Evolutionary conservation across 2,888 invertebrate genomes (phyloP).

Genomic region (Tachina grossa): DNA sequence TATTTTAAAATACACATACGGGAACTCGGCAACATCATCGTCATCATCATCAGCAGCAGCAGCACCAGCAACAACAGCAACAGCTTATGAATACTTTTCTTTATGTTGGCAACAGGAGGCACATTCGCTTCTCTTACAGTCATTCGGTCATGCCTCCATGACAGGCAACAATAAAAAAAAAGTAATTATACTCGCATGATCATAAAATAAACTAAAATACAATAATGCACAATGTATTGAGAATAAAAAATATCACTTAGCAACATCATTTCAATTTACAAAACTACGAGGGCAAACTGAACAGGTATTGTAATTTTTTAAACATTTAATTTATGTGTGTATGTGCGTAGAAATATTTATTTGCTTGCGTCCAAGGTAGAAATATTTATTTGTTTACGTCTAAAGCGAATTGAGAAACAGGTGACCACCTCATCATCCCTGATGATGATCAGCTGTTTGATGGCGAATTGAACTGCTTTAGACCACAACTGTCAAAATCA

Average conservation of each 20-base stretch:
- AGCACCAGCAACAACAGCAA: constrained; percentile 23
- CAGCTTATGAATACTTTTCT: constrained; percentile 43
- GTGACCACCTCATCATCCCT: too few relatives aligned
- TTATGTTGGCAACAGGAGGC: constrained; percentile 55
- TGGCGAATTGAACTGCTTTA: too few relatives aligned
- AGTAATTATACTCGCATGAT: constrained; percentile 59
- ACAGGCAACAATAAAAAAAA: constrained; percentile 33
- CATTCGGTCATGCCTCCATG: constrained; percentile 39
- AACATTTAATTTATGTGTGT: too few relatives aligned
- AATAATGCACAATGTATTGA: constrained; percentile 30
- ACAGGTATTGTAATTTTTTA: background rate
- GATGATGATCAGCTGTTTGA: too few relatives aligned
- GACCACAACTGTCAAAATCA: too few relatives aligned
- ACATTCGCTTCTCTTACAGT: constrained; percentile 36
- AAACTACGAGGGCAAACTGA: constrained; percentile 1
- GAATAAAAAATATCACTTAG: constrained; percentile 54
- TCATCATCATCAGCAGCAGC: constrained; percentile 1
- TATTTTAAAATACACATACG: constrained; percentile 16
- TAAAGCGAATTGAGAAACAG: background rate
- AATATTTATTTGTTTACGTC: background rate
- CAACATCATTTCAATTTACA: constrained; percentile 49
- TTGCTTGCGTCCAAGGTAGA: background rate
- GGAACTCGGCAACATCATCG: constrained; percentile 18
- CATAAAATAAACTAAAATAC: constrained; percentile 57
- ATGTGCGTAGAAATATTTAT: background rate